A percentile compares a stretch with the other conserved stretches of the same genome.
These are phyloP conservation scores for Molossus alvarezi DNA, from an alignment of 2,797 vertebrate species.

Conservation along the genomic window DNA sequence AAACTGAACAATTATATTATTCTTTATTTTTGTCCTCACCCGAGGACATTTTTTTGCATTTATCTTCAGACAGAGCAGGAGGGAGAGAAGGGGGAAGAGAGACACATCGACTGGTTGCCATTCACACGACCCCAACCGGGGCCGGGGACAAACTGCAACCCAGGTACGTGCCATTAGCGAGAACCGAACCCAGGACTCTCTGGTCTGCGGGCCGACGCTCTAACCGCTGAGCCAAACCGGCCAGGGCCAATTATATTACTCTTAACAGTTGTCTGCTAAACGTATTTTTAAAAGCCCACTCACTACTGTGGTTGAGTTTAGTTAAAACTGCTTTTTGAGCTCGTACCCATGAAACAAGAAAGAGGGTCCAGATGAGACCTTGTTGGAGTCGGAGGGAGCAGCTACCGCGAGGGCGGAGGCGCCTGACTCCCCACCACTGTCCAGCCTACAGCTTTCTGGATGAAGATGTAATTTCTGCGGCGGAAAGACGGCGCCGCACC, in stretches of 20 bases:
- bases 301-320: not conserved
- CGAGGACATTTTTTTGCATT: too few relatives aligned
- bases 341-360: not conserved
- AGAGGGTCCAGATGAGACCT: not conserved
- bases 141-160: too few relatives aligned
- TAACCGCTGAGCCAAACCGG: too few relatives aligned
- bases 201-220: too few relatives aligned
- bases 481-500: not conserved
- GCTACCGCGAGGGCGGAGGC: not conserved
- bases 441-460: not conserved
- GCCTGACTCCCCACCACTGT: not conserved
- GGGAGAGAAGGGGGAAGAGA: too few relatives aligned
- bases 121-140: too few relatives aligned
- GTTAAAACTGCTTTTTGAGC: not conserved
- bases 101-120: too few relatives aligned
- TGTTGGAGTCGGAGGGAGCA: not conserved
- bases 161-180: too few relatives aligned
- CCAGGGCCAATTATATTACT: not conserved
- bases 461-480: not conserved
- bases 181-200: too few relatives aligned
- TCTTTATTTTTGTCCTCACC: too few relatives aligned
- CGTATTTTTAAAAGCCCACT: not conserved
- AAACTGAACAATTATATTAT: not conserved
- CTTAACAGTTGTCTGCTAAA: not conserved
- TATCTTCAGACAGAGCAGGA: too few relatives aligned